Base-by-base conservation (phyloP, 2,888 invertebrate species). In the Neoitamus cyanurus region DNA sequence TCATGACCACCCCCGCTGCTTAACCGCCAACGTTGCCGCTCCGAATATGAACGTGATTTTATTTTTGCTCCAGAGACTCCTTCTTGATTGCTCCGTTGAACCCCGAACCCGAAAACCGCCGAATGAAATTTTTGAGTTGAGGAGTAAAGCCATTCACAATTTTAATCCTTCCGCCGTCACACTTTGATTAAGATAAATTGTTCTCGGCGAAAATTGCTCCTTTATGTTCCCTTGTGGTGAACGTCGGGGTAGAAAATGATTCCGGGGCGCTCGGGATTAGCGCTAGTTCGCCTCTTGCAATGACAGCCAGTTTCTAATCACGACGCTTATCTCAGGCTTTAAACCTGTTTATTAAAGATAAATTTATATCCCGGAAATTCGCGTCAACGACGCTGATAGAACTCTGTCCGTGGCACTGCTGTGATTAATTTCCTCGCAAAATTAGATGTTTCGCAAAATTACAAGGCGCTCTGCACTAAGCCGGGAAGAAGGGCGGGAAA, bases 111-210 rank as follows among this genome's bases (percentile, higher is more conserved):
- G 36, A 58, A 82, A 69, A 82, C 82, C 82, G 37, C 82, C 36
- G 69, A 82, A 82, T 82, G 82, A 82, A 82, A 82, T 82, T 82
- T 82, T 82, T 69, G 68, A 69, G 42, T 69, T 68, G 69, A 31
- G 31, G 68, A 36, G 37, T 28, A 82, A 82, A 82, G 28, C 69
- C 69, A 82, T 69, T 82, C 82, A 36, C 36, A 69, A 82, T 82
- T 82, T 82, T 82, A 82, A 82, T 82, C 82, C 82, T 37, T 68
- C 25, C 69, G 69, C 68, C 69, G 82, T 82, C 82, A 82, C 82
- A 82, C 68, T 82, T 82, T 82, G 82, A 82, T 82, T 82, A 82
- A 82, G 82, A 82, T 82, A 82, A 82, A 82, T 82, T 82, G 82
- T 82, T 82, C 69, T 28, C 69, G 11, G 9, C 15, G 69, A 69